Evolutionary conservation across 1,140 invertebrate genomes (phyloP), one percentile per base, ranked within the genome.

Genomic region (Tetramorium simillimum): DNA sequence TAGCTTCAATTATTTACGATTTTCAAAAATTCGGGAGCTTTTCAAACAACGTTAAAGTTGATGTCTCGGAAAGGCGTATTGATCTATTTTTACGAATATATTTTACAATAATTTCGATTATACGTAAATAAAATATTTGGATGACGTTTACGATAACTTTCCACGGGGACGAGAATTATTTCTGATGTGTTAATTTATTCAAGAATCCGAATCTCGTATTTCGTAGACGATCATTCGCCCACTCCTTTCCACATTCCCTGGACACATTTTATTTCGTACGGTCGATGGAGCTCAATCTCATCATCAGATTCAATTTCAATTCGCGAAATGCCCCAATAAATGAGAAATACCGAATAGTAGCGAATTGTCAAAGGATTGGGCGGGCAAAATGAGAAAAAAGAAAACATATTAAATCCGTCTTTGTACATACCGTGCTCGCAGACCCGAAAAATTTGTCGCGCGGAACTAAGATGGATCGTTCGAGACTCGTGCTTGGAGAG

Each of bases 301-400:
- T 73, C 40, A 56, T 82, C 67, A 58, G 80, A 73, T 82, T 82
- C 24, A 73, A 82, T 37, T 73, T 56, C 65, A 58, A 72, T 72
- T 60, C 37, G 37, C 37, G 18, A 82, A 73, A 73, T 73, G 33
- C 12, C 18, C n/a, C 14, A 40, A 28, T 73, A 82, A 21, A 82
- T 40, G 63, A 72, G 49, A 70, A 70, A 56, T 81, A 28, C 40
- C 14, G 16, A 81, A 16, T 51, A 37, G 33, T 4, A 21, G 46
- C 28, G 46, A 53, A 69, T 69, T 69, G 65, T 49, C 65, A 49
- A 69, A 69, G 40, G 43, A 24, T 9, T 49, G 40, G 40, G 21
- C 21, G 24, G 14, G 12, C 24, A 49, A 75, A 28, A 46, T 37
- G 51, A 53, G 4, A 24, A 37, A 33, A 69, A 16, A 40, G 63